A percentile compares a stretch with the other conserved stretches of the same genome.
phyloP scores from a whole-genome alignment of 1,140 invertebrate genomes.

The Tetragnatha versicolor region DNA sequence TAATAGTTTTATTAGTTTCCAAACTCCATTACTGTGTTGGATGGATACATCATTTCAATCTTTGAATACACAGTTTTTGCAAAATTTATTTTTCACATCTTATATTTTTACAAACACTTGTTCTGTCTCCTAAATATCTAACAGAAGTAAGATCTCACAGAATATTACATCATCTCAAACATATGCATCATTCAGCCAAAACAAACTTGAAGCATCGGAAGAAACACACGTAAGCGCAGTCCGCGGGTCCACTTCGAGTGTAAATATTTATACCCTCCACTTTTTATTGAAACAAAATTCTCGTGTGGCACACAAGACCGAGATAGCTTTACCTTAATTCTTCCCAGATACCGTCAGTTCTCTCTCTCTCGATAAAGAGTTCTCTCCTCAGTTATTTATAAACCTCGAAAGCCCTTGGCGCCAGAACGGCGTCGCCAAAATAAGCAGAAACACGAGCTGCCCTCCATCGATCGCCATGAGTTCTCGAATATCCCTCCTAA shows the following conservation, averaged over 20 bases:
- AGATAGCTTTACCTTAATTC: constrained; percentile 13
- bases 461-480: not conserved
- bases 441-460: constrained; percentile 3
- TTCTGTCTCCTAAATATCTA: too few species aligned
- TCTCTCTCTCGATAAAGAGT: constrained; percentile 3
- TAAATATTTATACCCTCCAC: constrained; percentile 7
- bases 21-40: too few species aligned
- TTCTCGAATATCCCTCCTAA: constrained; percentile 8
- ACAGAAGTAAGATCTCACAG: too few species aligned
- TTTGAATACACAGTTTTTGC: too few species aligned
- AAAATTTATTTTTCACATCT: too few species aligned
- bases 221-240: too few species aligned
- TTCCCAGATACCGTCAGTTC: not conserved
- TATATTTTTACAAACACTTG: too few species aligned
- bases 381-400: constrained; percentile 18
- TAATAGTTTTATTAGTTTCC: too few species aligned
- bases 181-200: too few species aligned
- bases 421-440: constrained; percentile 20
- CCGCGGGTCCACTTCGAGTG: not conserved
- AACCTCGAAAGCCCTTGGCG: constrained; percentile 25
- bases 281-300: constrained; percentile 21
- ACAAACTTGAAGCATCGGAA: too few species aligned
- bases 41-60: too few species aligned
- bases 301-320: not conserved
- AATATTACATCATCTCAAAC: too few species aligned